These are phyloP conservation scores for Pangasianodon gigas DNA, from an alignment of 2,113 vertebrate species.

Conservation along the genomic window DNA sequence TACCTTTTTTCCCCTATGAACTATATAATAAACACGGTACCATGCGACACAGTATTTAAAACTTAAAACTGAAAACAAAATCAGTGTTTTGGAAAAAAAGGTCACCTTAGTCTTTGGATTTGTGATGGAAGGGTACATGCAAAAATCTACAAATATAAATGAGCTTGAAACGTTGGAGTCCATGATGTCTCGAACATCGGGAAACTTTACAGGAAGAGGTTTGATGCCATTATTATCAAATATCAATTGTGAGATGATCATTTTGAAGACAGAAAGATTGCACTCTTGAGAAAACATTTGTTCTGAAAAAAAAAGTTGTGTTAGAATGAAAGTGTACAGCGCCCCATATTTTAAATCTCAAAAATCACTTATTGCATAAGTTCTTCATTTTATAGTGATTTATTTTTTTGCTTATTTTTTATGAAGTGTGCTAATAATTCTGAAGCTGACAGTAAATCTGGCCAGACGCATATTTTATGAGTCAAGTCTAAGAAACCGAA, in stretches of 20 bases:
- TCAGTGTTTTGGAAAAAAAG: neutral
- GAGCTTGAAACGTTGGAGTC: neutral
- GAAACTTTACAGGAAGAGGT: neutral
- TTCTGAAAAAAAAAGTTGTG: neutral
- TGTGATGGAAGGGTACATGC: neutral
- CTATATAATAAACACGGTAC: neutral
- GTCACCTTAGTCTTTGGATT: neutral
- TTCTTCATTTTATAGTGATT: neutral
- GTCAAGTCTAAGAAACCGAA: neutral
- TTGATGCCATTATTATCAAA: neutral
- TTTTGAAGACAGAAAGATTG: neutral
- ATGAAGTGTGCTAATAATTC: neutral
- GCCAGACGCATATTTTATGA: neutral
- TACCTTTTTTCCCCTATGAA: neutral
- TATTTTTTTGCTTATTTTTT: neutral
- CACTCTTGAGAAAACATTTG: no score
- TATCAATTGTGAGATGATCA: neutral
- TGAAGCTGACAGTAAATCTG: neutral
- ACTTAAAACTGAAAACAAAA: neutral
- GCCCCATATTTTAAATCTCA: neutral
- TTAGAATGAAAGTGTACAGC: neutral
- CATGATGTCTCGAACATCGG: no score
- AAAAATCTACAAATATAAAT: neutral
- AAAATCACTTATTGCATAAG: neutral
- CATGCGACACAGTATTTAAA: neutral